Evolutionary conservation across 2,888 invertebrate genomes (phyloP), one percentile per base, ranked within the genome.

Genomic region (Therioaphis trifolii): DNA sequence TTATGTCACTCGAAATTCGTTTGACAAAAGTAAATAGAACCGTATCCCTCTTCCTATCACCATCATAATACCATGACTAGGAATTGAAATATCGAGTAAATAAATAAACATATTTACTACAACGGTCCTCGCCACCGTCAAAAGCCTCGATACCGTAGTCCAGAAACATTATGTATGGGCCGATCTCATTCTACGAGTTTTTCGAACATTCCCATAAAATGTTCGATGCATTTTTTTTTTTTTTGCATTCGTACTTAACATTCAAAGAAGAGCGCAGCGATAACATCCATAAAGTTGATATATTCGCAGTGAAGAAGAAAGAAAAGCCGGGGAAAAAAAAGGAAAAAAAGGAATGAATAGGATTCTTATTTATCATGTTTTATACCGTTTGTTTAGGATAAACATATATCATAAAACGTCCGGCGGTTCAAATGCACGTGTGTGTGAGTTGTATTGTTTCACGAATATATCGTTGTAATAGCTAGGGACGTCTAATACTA

Each of bases 231-330:
- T n/a, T n/a, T 27, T 71, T 29, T 71, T 29, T 29, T 14, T n/a
- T n/a, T n/a, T n/a, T 2, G 15, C 21, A 63, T 77, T 63, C 29
- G 21, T 63, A 76, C 58, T 63, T 46, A 66, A 66, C 11, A 49
- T 77, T 77, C 49, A 66, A 66, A 63, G 49, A 49, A 21, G 49
- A 49, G 21, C 49, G 29, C 27, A 63, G 27, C 55, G 61, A 76
- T 77, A 77, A 77, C 76, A 77, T 49, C 63, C 21, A 63, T 77
- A 49, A 77, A 77, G 21, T 49, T 77, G 63, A 66, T 77, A 77
- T 66, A 77, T 77, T 77, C 66, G 29, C 21, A 5, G 35, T 29
- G 18, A 58, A n/a, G n/a, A n/a, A n/a, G n/a, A n/a, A n/a, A n/a
- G n/a, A n/a, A n/a, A n/a, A n/a, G n/a, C n/a, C n/a, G n/a, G n/a